Base-by-base conservation (phyloP, 2,888 invertebrate species). In the Cylindroiulus punctatus region DNA sequence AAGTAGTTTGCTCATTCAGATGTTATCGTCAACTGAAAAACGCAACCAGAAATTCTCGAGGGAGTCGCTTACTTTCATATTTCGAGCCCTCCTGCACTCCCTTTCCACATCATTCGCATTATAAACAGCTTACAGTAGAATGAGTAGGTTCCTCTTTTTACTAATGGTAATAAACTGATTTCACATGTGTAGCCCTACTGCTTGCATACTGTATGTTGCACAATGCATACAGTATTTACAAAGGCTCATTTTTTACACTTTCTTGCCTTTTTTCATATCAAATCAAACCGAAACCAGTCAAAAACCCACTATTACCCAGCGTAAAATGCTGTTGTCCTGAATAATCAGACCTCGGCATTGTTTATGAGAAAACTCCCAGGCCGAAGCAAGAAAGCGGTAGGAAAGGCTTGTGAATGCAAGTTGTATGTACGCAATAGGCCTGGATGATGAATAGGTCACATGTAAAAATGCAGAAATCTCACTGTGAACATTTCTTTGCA, bases 1-100 rank as follows among this genome's bases (percentile, higher is more conserved):
- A 65, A 65, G 65, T 65, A 22, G 65, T 65, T 65, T 65, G 26
- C 65, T 65, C 65, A 65, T 65, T 65, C 22, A 22, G 65, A 65
- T 65, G 22, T 65, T 65, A 65, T 65, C 65, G 26, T 26, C 26
- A 65, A 65, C 65, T 12, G 26, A 65, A 65, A 65, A 65, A 65
- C 65, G 65, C 65, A 65, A 65, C 65, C 65, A 26, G 65, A 65
- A 26, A 65, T 65, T 26, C 65, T 65, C 65, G 8, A 65, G 65
- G 65, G 65, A 65, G 10, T 65, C 22, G 10, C 65, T 65, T 26
- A 65, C 26, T 65, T 65, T 65, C 65, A 65, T 65, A 65, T 65
- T 65, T 26, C 12, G 7, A 26, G n/a, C 22, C 65, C 65, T 22
- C 19, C 65, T 26, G 22, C 65, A 65, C 65, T 65, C 26, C 22